Conservation (phyloP, 37 sponge, comb jelly and placozoan species). For the Haliclona indistincta region DNA sequence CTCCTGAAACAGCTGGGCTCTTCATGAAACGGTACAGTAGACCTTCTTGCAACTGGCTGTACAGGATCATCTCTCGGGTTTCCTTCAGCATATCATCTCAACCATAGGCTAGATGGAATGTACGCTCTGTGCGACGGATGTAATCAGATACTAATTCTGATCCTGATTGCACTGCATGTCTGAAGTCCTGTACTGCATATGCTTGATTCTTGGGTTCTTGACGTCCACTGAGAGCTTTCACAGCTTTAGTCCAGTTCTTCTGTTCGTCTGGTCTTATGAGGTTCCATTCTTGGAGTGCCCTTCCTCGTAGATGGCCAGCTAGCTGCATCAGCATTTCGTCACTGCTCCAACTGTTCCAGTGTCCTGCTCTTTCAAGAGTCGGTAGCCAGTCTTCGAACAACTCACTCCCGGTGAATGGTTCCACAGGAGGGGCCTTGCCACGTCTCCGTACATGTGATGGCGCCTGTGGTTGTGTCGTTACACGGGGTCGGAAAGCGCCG, state of each 20-base stretch:
- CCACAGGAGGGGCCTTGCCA: constrained; percentile 7
- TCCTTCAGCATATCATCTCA: constrained; percentile 16
- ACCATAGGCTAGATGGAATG: constrained; percentile 46
- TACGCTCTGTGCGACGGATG: constrained; percentile 24
- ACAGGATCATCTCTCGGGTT: constrained; percentile 19
- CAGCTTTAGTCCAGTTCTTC: too few relatives aligned
- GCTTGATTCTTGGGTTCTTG: too few relatives aligned
- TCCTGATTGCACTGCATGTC: constrained; percentile 22
- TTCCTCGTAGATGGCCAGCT: constrained; percentile 11
- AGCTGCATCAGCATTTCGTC: constrained; percentile 15
- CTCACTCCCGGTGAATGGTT: constrained; percentile 6
- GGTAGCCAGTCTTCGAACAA: constrained; percentile 25
- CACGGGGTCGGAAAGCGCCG: too few relatives aligned
- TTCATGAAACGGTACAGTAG: constrained; percentile 10
- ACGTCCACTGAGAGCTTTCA: too few relatives aligned
- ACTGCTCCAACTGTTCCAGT: constrained; percentile 13
- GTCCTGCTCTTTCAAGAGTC: constrained; percentile 3
- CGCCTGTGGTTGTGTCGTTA: too few relatives aligned
- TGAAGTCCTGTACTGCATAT: constrained; percentile 54
- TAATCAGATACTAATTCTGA: constrained; percentile 33
- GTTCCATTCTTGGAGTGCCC: constrained; percentile 17
- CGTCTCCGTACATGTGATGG: too few relatives aligned
- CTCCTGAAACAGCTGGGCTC: too few relatives aligned
- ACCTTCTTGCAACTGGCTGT: constrained; percentile 51
- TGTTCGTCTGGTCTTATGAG: too few relatives aligned